Base-by-base conservation (phyloP, 2,113 vertebrate genomes). In the Stercorarius parasiticus region DNA sequence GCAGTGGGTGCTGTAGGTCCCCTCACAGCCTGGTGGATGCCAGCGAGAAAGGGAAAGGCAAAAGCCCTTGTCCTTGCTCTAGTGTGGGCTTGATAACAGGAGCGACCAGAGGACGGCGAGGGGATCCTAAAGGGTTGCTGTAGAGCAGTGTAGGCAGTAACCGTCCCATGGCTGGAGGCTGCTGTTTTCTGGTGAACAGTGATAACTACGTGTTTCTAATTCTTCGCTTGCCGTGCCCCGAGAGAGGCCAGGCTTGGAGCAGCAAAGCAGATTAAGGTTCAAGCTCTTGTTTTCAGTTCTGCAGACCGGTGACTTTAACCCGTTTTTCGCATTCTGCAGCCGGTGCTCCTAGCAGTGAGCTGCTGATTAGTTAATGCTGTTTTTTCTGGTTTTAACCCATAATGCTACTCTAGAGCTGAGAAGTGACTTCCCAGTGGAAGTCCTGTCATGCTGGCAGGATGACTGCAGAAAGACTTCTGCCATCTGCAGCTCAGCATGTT, bases 171-270 rank as follows among this genome's bases (percentile, higher is more conserved):
- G 78, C 93, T 87, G 84, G 65, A 85, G 56, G 86, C 91, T 92
- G 93, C 84, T 74, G 82, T 13, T 80, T 64, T 83, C 91, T 96
- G 91, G 47, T 90, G 77, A 91, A 3, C 61, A 55, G 86, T 49
- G 95, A 85, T 91, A 76, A 61, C 87, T 93, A 61, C 84, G 0
- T 96, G 90, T 61, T 95, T 95, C 81, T 90, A 34, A 95, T 97
- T 96, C 96, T 23, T 96, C 32, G 22, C 93, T 91, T 13, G 61
- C 94, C 19, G 45, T 87, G 95, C 91, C 93, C 90, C 71, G 38
- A 43, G 73, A 95, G 96, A 93, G 95, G 95, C 95, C 95, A 78
- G 18, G 42, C 95, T 93, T 91, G 93, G 95, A 97, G 88, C 95
- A 95, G 93, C 72, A 66, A 45, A 95, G 81, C 87, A 90, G 86